Conservation (phyloP, 1,140 invertebrate genomes). For the Onthophagus taurus region DNA sequence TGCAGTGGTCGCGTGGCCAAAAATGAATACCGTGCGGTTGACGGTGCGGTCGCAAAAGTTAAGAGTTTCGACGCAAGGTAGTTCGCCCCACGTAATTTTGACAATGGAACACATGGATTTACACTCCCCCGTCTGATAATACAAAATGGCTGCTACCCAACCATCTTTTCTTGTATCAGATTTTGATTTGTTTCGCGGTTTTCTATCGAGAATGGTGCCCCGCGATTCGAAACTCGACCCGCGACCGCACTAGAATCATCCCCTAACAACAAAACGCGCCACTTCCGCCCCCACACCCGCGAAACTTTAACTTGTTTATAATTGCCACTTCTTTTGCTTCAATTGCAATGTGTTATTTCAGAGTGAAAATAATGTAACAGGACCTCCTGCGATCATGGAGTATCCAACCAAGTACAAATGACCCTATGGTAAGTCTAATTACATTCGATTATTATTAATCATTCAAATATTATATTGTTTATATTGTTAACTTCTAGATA, state of each 20-base stretch:
- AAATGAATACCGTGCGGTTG: neutral
- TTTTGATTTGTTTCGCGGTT: constrained; percentile 24
- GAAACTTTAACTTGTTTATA: constrained; percentile 8
- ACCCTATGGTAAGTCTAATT: constrained; percentile 9
- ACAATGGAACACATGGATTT: constrained; percentile 37
- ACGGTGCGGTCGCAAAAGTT: neutral
- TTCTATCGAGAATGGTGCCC: constrained; percentile 1
- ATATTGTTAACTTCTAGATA: neutral
- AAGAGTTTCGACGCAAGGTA: constrained; percentile 7
- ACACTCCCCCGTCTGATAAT: constrained; percentile 37
- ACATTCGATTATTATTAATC: no score
- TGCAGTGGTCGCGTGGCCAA: neutral
- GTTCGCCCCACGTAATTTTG: constrained; percentile 19
- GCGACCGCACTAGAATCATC: neutral
- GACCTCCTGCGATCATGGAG: constrained; percentile 6
- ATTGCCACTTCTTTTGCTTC: constrained; percentile 8
- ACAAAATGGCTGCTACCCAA: constrained; percentile 38
- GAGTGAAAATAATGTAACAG: constrained; percentile 7
- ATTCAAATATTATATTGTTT: no score
- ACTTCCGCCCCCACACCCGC: neutral
- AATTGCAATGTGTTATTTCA: constrained; percentile 11
- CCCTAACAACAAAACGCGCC: neutral
- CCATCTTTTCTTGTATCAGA: constrained; percentile 26
- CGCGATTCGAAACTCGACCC: neutral
- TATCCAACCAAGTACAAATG: constrained; percentile 8